Evolutionary conservation across 2,797 vertebrate species (phyloP).

Genomic region (Leptoclinus maculatus): DNA sequence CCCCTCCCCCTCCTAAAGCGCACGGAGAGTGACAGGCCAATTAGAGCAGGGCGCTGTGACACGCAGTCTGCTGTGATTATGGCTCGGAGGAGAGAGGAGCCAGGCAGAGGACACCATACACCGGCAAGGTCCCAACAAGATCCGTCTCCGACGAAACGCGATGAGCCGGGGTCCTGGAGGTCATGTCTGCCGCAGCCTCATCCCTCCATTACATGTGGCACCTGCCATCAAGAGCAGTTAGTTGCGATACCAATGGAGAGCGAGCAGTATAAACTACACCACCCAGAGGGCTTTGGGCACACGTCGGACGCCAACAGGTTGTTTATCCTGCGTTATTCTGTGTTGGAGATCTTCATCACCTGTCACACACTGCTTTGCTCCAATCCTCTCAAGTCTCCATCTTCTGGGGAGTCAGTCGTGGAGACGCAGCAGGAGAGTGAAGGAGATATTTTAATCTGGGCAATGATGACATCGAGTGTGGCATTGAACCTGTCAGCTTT

Average conservation of each 20-base stretch:
- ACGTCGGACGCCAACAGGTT: conserved; percentile 34
- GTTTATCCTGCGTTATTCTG: conserved; percentile 40
- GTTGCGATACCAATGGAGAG: conserved; percentile 25
- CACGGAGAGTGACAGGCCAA: conserved; percentile 85
- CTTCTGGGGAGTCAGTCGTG: conserved; percentile 42
- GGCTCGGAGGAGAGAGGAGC: conserved; percentile 70
- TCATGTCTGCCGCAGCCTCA: conserved; percentile 56
- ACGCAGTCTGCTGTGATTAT: conserved; percentile 83
- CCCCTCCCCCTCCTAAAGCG: conserved; percentile 59
- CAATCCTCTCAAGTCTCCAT: conserved; percentile 40
- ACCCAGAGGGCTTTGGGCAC: conserved; percentile 57
- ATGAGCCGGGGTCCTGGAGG: conserved; percentile 58
- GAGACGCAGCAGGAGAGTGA: conserved; percentile 50
- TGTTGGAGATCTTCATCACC: conserved; percentile 56
- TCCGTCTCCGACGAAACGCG: conserved; percentile 63
- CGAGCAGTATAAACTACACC: conserved; percentile 49
- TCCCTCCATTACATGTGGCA: conserved; percentile 63
- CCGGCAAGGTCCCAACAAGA: conserved; percentile 63
- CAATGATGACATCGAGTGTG: conserved; percentile 43
- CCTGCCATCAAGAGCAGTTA: conserved; percentile 58
- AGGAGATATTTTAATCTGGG: conserved; percentile 63
- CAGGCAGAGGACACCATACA: conserved; percentile 52
- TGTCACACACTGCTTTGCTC: conserved; percentile 19
- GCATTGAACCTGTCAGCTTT: conserved; percentile 38
- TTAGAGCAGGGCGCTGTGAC: conserved; percentile 84